Base-by-base conservation (phyloP, 2,113 vertebrate species). In the Sapayoa aenigma region DNA sequence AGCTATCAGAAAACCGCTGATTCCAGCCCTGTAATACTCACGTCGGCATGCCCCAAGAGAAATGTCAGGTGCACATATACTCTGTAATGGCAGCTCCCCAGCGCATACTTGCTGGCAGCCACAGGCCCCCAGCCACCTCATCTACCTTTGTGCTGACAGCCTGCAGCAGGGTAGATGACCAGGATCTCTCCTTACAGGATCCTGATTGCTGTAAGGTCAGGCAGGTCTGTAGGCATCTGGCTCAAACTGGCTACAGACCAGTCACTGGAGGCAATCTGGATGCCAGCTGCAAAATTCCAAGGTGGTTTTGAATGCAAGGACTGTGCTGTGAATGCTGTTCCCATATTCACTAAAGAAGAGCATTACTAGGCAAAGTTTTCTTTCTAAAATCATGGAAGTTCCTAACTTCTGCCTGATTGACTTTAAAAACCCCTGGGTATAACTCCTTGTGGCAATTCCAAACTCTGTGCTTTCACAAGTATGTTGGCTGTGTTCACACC, bases 211-310 rank as follows among this genome's bases (percentile, higher is more conserved):
- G 22, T 81, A 72, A 78, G 79, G 79, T 83, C 79, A 55, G 68
- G 30, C n/a, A 74, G 80, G 65, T 89, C 71, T 90, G 76, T 55
- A 90, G 76, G 76, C 86, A 89, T 92, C 89, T 94, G 86, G 72
- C 31, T 92, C 65, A 79, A 86, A 86, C 46, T 82, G 52, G 53
- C 50, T 90, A 10, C 67, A 82, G 62, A 83, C 27, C 2, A 3
- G 47, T 63, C 52, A 31, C 37, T 55, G 74, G 63, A 68, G 30
- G 75, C 75, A 90, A 90, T 90, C 93, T 95, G 91, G 91, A 78
- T 93, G 80, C 86, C 93, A 93, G 91, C 80, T 95, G 89, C 44
- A 6, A 92, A 96, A 86, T 83, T 90, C 35, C 28, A 14, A 77
- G 63, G 83, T 76, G 41, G 33, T 79, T 94, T 86, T 77, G 68